Conservation (phyloP, 2,113 vertebrate genomes). For the Rhipidura dahli region DNA sequence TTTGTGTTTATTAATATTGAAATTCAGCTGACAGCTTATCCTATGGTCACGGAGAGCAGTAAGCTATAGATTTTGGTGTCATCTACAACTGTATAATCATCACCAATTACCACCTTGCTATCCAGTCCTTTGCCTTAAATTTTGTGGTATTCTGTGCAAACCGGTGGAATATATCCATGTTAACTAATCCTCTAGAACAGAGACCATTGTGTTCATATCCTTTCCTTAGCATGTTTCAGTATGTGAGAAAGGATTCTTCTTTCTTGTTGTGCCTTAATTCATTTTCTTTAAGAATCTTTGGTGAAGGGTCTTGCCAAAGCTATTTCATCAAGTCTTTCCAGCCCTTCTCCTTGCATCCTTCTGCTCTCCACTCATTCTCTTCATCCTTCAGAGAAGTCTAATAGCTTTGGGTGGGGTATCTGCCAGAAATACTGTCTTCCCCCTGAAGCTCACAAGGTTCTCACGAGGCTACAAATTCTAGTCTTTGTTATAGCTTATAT, state of each 20-base stretch:
- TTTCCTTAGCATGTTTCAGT: not conserved
- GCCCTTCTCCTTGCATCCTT: not conserved
- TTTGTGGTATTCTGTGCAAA: not conserved
- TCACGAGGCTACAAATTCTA: rapidly evolving
- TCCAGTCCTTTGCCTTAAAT: not conserved
- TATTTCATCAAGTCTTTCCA: not conserved
- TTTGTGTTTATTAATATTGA: not conserved
- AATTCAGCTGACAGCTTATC: not conserved
- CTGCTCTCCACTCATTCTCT: not conserved
- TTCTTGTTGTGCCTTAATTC: not conserved
- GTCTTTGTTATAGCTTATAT: not conserved
- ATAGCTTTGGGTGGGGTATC: not conserved
- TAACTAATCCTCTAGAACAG: not conserved
- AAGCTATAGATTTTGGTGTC: not conserved
- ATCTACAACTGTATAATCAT: not conserved
- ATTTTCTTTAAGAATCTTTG: not conserved
- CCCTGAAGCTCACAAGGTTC: not conserved
- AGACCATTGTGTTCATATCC: not conserved
- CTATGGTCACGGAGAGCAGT: not conserved
- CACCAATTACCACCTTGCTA: not conserved
- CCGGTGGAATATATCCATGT: not conserved
- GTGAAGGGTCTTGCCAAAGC: not conserved
- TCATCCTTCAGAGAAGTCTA: not conserved
- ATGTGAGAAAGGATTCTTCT: not conserved
- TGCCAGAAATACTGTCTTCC: not conserved